Conservation (phyloP, 92 coral and sea anemone species). For the Parazoanthus atlanticus region DNA sequence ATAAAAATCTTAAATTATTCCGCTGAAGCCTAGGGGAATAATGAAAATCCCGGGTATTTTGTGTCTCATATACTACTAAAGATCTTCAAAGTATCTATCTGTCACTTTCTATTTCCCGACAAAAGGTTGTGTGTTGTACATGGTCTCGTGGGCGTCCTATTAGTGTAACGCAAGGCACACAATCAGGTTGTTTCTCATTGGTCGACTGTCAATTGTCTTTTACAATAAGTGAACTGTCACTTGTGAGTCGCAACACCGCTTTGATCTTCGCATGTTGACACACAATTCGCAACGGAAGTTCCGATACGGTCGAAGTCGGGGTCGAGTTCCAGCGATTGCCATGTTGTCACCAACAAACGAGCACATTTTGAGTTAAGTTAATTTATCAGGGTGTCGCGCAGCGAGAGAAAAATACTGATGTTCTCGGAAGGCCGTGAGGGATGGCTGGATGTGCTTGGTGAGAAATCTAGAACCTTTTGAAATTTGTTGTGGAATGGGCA, state of each 20-base stretch:
- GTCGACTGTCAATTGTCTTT: not conserved
- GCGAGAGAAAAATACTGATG: slow-evolving; percentile 27
- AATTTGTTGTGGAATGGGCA: not conserved
- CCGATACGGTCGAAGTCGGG: not conserved
- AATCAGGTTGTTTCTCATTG: not conserved
- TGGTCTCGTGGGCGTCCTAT: not conserved
- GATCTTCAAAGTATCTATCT: too few relatives aligned
- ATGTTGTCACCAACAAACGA: not conserved
- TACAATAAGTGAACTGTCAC: not conserved
- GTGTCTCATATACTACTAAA: too few relatives aligned
- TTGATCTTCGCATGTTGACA: not conserved
- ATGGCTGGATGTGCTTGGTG: slow-evolving; percentile 67
- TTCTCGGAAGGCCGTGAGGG: slow-evolving; percentile 62
- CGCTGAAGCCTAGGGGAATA: too few relatives aligned
- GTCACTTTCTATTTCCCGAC: not conserved
- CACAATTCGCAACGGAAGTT: not conserved
- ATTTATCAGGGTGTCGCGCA: not conserved
- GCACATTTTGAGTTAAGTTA: not conserved
- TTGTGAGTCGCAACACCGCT: not conserved
- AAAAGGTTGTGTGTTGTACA: not conserved
- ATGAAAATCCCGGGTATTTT: too few relatives aligned
- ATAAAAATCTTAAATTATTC: too few relatives aligned
- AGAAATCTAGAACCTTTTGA: slow-evolving; percentile 11
- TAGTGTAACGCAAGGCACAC: not conserved
- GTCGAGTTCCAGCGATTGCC: not conserved